A percentile compares a stretch with the other conserved stretches of the same genome.
Conservation (phyloP, 1,140 invertebrate species). For the Nymphalis io region DNA sequence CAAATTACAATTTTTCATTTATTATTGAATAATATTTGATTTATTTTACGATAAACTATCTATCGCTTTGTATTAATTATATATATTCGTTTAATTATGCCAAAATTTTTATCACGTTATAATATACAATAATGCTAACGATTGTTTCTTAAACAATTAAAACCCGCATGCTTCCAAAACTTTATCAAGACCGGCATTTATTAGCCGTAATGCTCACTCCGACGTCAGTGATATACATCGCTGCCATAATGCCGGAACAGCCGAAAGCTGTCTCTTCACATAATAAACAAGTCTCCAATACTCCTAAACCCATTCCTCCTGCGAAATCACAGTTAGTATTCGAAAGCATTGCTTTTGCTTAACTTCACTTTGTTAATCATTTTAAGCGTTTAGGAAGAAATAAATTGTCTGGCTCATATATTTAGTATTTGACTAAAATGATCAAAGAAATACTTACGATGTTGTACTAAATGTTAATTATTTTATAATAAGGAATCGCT, state of each 20-base stretch:
- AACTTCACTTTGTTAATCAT: neutral
- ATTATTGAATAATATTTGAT: neutral
- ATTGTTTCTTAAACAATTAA: neutral
- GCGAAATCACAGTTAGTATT: slow-evolving; percentile 35
- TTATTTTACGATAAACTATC: too few species aligned
- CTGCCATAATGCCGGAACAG: slow-evolving; percentile 68
- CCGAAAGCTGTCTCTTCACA: slow-evolving; percentile 61
- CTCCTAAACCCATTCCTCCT: slow-evolving; percentile 69
- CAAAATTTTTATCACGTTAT: too few species aligned
- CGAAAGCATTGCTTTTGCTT: neutral
- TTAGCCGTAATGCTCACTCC: slow-evolving; percentile 56
- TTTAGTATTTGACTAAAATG: too few species aligned
- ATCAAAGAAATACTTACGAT: too few species aligned
- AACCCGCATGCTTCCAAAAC: slow-evolving; percentile 17
- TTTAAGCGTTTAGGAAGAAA: too few species aligned
- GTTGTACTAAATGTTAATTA: too few species aligned
- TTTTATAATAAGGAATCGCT: too few species aligned
- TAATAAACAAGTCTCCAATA: slow-evolving; percentile 56
- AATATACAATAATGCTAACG: too few species aligned
- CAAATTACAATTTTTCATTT: neutral
- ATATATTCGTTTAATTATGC: too few species aligned
- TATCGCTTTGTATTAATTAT: too few species aligned
- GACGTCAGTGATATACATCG: slow-evolving; percentile 66
- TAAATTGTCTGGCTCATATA: too few species aligned
- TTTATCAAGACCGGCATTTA: neutral